Percentiles rank a stretch among this genome's conserved stretches.
Evolutionary conservation across 1,140 invertebrate species (phyloP).

Genomic region (Eumeta japonica): DNA sequence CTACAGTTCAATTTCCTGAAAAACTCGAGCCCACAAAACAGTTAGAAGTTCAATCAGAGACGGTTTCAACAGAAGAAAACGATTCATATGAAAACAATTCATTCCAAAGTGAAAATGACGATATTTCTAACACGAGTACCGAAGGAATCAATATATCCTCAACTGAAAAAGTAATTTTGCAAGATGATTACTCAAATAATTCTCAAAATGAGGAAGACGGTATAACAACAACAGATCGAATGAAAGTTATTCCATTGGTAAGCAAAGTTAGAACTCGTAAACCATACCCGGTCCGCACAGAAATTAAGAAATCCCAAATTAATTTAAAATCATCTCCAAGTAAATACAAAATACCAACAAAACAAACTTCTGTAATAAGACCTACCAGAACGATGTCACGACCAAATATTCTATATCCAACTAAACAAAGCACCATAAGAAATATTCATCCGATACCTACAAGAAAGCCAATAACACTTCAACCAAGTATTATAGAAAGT

Average conservation of each 20-base stretch:
- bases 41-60: background rate
- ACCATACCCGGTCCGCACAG: constrained; percentile 35
- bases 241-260: constrained; percentile 25
- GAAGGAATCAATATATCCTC: constrained; percentile 8
- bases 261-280: constrained; percentile 39
- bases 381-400: constrained; percentile 32
- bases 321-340: no score
- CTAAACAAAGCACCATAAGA: constrained; percentile 24
- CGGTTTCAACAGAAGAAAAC: background rate
- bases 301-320: constrained; percentile 29
- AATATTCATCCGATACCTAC: constrained; percentile 32
- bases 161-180: constrained; percentile 22
- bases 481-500: constrained; percentile 40
- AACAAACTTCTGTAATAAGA: constrained; percentile 23
- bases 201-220: constrained; percentile 20
- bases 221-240: constrained; percentile 22
- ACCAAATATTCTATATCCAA: constrained; percentile 33
- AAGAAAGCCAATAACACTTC: constrained; percentile 14
- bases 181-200: constrained; percentile 24
- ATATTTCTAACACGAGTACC: no score
- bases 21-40: constrained; percentile 5
- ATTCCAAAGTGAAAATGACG: no score
- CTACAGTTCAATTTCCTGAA: constrained; percentile 28
- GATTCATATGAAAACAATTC: no score
- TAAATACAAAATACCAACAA: constrained; percentile 34